Conservation (phyloP, 2,888 invertebrate species). For the Perizoma affinitatum region DNA sequence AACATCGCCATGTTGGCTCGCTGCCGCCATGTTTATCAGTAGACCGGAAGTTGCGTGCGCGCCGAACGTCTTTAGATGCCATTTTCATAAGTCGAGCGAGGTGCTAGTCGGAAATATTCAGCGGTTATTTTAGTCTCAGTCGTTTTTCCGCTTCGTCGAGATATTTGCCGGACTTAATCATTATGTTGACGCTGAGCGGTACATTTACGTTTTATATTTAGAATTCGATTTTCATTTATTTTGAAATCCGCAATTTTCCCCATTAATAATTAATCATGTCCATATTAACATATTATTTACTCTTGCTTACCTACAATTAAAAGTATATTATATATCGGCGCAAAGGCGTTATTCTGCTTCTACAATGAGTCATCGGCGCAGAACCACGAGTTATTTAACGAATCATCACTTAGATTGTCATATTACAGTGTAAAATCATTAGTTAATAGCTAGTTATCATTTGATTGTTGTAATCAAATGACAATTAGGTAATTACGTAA, state of each 20-base stretch:
- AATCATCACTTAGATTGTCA: too few relatives aligned
- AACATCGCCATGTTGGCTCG: constrained; percentile 81
- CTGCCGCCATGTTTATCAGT: constrained; percentile 79
- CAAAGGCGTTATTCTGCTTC: too few relatives aligned
- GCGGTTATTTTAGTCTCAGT: constrained; percentile 73
- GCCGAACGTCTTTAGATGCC: constrained; percentile 77
- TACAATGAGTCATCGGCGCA: too few relatives aligned
- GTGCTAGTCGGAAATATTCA: constrained; percentile 79
- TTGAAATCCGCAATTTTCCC: too few relatives aligned
- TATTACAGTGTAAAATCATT: too few relatives aligned
- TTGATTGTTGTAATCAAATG: too few relatives aligned
- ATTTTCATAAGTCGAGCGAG: constrained; percentile 73
- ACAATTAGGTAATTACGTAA: too few relatives aligned
- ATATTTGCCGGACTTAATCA: constrained; percentile 76
- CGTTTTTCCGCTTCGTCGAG: constrained; percentile 80
- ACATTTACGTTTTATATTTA: constrained; percentile 70
- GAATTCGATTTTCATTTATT: constrained; percentile 59
- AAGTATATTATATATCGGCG: neutral
- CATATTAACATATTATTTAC: too few relatives aligned
- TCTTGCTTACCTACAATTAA: too few relatives aligned
- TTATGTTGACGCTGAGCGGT: constrained; percentile 63
- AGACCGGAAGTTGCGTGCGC: constrained; percentile 83
- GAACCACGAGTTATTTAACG: too few relatives aligned
- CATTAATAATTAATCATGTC: too few relatives aligned
- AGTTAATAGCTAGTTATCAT: too few relatives aligned